These are phyloP conservation scores for Parauchenoglanis ngamensis DNA, from an alignment of 2,797 vertebrate genomes.

Conservation along the genomic window DNA sequence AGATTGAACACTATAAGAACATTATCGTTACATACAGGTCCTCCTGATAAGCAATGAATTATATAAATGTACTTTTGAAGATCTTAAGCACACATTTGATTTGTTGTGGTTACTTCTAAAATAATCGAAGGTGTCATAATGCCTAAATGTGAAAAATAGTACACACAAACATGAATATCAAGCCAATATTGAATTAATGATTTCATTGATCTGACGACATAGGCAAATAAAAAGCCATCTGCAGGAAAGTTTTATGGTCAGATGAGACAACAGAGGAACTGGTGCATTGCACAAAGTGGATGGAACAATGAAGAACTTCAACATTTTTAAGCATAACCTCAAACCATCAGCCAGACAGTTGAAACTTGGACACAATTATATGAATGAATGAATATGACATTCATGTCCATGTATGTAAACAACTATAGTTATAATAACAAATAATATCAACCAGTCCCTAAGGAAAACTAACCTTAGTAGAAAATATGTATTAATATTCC, in stretches of 20 bases:
- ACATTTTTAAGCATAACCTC: no score
- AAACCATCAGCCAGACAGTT: no score
- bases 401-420: no score
- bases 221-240: no score
- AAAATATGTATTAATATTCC: background rate
- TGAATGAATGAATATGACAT: no score
- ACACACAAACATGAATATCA: background rate
- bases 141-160: background rate
- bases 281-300: no score
- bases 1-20: slow-evolving; percentile 10
- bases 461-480: background rate
- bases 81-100: background rate
- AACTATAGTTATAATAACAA: background rate
- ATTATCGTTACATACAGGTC: slow-evolving; percentile 22
- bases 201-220: no score
- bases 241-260: no score
- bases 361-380: no score
- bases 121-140: background rate
- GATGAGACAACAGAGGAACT: no score
- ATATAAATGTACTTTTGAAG: slow-evolving; percentile 15
- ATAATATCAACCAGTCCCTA: background rate
- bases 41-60: slow-evolving; percentile 25
- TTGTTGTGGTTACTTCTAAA: slow-evolving; percentile 40
- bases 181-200: no score
- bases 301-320: no score